Percentiles rank a stretch among this genome's conserved stretches.
Conservation (phyloP, 2,888 invertebrate species). For the Aradus depressus region DNA sequence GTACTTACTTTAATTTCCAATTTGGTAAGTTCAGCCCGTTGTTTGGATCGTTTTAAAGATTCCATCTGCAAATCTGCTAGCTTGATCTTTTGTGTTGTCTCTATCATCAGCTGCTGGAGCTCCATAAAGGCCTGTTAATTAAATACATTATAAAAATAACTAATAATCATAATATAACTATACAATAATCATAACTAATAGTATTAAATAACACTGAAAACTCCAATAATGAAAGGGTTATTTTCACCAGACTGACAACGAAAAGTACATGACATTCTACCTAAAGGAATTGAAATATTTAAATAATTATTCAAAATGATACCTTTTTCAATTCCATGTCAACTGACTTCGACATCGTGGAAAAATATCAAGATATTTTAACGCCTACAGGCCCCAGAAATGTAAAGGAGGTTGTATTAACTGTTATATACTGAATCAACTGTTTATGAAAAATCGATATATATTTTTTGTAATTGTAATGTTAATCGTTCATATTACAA, state of each 20-base stretch:
- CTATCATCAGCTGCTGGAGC: conserved; percentile 67
- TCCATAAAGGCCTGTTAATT: conserved; percentile 57
- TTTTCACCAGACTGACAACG: background rate
- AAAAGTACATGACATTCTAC: background rate
- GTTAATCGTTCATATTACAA: too few relatives aligned
- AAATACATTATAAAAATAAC: background rate
- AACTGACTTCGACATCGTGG: conserved; percentile 41
- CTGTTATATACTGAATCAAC: too few relatives aligned
- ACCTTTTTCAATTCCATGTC: conserved; percentile 49
- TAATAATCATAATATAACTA: background rate
- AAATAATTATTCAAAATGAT: conserved; percentile 6
- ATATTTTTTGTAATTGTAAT: too few relatives aligned
- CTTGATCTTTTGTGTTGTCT: conserved; percentile 67
- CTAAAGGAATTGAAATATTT: background rate
- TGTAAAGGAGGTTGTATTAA: too few relatives aligned
- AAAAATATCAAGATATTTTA: background rate
- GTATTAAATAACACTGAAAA: background rate
- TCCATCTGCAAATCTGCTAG: conserved; percentile 68
- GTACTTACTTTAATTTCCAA: conserved; percentile 41
- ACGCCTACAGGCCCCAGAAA: too few relatives aligned
- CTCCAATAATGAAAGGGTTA: background rate
- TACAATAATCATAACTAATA: background rate
- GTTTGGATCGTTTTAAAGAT: conserved; percentile 51
- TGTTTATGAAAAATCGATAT: too few relatives aligned
- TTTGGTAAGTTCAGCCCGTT: conserved; percentile 60